Base-by-base conservation (phyloP, 1,140 invertebrate genomes). In the Cydia fagiglandana region DNA sequence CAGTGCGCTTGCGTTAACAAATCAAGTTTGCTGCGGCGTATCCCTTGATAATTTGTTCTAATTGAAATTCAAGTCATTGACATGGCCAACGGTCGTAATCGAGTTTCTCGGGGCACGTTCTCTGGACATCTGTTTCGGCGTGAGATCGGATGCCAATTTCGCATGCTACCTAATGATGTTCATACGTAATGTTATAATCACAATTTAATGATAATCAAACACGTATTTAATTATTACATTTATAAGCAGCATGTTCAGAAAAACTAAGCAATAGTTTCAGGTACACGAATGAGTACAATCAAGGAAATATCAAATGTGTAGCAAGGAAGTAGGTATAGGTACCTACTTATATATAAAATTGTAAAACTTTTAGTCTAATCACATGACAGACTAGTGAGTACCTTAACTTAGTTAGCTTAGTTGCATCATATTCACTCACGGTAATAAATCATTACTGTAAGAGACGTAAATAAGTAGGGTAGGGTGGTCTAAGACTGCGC, bases 41-140 rank as follows among this genome's bases (percentile, higher is more conserved):
- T 92, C 91, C 91, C 91, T 91, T 90, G 91, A 90, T 92, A 92
- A 92, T 92, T 91, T 91, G 89, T 92, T 91, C 88, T 92, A 92
- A 92, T 92, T 92, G 91, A 92, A 91, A 92, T 92, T 92, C 91
- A 88, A 91, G 89, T 90, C 91, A 92, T 91, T 91, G 88, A 91
- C 91, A 86, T 89, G 87, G 86, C 87, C 88, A 89, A 85, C 87
- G 83, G 84, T 77, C 81, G 81, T 92, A 91, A 92, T 92, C 89
- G 83, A 92, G 88, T 92, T 88, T 88, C 86, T 86, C 79, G 81
- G 80, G 83, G 79, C 82, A 82, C 79, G 81, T 83, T 81, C 81
- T 77, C 76, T 76, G 75, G 80, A 83, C 80, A 78, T 83, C 80
- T 81, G 77, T 73, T 61, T 80, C 76, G 79, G 81, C 77, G 80